Base-by-base conservation (phyloP, 2,888 invertebrate genomes). In the Papilio gigon region DNA sequence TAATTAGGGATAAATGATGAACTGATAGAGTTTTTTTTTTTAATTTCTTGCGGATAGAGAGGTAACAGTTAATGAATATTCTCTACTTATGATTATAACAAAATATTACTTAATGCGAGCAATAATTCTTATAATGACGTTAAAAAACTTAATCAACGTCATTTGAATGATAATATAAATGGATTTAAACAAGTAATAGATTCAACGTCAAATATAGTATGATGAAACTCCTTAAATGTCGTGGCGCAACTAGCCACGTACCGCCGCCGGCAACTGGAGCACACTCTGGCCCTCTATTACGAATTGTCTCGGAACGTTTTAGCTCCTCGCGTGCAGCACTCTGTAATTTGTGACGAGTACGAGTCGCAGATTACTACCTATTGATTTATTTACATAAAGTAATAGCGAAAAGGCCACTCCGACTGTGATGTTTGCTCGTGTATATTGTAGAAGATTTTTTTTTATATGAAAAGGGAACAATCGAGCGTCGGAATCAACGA, bases 371-470 rank as follows among this genome's bases (percentile, higher is more conserved):
- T 84, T 81, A 80, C 80, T 75, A 77, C 71, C 76, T 74, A 79
- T 77, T 86, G 88, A 89, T 91, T 88, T 91, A 91, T 91, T 88
- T 87, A 86, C 86, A 80, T 84, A 80, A 85, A 85, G 88, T 84
- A 86, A 86, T 84, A 84, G 81, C 78, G 76, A 73, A 72, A 73
- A 73, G 74, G 65, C 70, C 12, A 2, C 14, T 44, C 44, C 1
- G 20, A 42, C 42, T 8, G n/a, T n/a, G n/a, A n/a, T n/a, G n/a
- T n/a, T n/a, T n/a, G n/a, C n/a, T n/a, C n/a, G n/a, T n/a, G n/a
- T n/a, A n/a, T n/a, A n/a, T n/a, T n/a, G n/a, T n/a, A n/a, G n/a
- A n/a, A n/a, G n/a, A n/a, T n/a, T n/a, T n/a, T n/a, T n/a, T n/a
- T n/a, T n/a, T n/a, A n/a, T n/a, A n/a, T n/a, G n/a, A n/a, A n/a